Evolutionary conservation across 2,888 invertebrate genomes (phyloP), one percentile per base, ranked within the genome.

Genomic region (Nomada ruficornis): DNA sequence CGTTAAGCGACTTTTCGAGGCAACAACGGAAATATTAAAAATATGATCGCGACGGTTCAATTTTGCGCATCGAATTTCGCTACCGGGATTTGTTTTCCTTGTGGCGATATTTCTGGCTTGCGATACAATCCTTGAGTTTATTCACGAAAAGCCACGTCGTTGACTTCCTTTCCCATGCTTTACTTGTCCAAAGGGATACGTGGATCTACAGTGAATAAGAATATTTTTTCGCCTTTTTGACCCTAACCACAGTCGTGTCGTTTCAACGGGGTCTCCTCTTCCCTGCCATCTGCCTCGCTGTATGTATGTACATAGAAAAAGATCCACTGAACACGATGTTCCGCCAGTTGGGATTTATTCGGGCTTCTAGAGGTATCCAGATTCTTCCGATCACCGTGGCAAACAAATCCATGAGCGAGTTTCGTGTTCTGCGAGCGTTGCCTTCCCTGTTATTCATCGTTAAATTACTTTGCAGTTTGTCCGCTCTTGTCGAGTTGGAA

Each of bases 311-410:
- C 57, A 50, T 23, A 15, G 75, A 70, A 82, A 72, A 76, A 64
- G 67, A 67, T 80, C 63, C 75, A 60, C 64, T 1, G 76, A 84
- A 84, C 62, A 75, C 67, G 74, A 57, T 80, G 77, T 79, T 75
- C 64, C 82, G 55, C 67, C 65, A 64, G 79, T 79, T 78, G 71
- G 76, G 73, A 79, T 87, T 87, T 86, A 72, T 54, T 59, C 71
- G 29, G 52, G 65, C 74, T 70, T 76, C 65, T 29, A 29, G 60
- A 57, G 76, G 71, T 81, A 88, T 83, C 65, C 82, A 65, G 65
- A 60, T 86, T 52, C 76, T 75, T 86, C 80, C 80, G 82, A 80
- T 85, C 78, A 68, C 70, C 52, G 20, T n/a, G 15, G n/a, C n/a
- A 74, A 55, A 72, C 74, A 76, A 82, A 81, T 75, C 67, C 75